Evolutionary conservation across 2,888 invertebrate genomes (phyloP).

Genomic region (Tinea trinotella): DNA sequence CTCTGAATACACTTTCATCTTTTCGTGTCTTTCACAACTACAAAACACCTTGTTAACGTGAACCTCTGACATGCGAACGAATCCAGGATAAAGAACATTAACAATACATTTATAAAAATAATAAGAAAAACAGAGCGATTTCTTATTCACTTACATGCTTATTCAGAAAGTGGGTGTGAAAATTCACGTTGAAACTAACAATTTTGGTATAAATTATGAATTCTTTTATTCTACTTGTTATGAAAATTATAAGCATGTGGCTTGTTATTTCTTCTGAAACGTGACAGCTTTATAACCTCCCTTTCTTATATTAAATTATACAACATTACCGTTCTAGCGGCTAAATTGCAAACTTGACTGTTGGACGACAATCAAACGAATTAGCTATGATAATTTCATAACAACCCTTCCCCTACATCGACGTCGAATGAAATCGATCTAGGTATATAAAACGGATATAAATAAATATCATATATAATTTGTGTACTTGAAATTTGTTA

Average conservation of each 20-base stretch:
- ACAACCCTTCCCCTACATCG: background rate
- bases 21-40: background rate
- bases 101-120: background rate
- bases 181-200: slow-evolving; percentile 1
- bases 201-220: background rate
- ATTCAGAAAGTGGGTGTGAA: slow-evolving; percentile 13
- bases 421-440: background rate
- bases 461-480: too few species aligned
- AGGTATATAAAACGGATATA: too few species aligned
- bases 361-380: background rate
- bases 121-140: background rate
- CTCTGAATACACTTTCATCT: background rate
- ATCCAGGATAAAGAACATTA: slow-evolving; percentile 3
- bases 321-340: background rate
- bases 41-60: slow-evolving; percentile 1
- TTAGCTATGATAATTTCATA: background rate
- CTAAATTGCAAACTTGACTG: background rate
- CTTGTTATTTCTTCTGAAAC: background rate
- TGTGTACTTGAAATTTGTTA: too few species aligned
- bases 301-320: background rate
- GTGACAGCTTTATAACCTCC: background rate
- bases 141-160: background rate
- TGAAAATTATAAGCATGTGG: background rate
- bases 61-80: background rate
- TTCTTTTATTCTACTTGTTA: background rate